Percentiles rank a stretch among this genome's conserved stretches.
Conservation (phyloP, 2,888 invertebrate species). For the Ichneumoninae sp. region DNA sequence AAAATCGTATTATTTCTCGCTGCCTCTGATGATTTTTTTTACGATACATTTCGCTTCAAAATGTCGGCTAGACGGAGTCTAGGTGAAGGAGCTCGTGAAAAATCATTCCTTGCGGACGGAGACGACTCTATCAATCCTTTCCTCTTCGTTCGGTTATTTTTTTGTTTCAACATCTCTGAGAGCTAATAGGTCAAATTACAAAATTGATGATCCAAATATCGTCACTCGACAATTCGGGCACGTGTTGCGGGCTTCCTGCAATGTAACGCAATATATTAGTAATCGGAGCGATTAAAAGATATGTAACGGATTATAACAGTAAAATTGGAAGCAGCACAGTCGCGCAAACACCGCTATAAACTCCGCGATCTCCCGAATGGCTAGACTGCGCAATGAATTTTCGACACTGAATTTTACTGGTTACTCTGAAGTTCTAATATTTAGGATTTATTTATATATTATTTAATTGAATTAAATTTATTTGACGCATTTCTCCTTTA, state of each 20-base stretch:
- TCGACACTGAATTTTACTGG: too few relatives aligned
- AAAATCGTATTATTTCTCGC: conserved; percentile 9
- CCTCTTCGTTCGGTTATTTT: background rate
- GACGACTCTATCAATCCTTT: background rate
- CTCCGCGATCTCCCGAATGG: too few relatives aligned
- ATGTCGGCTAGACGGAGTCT: conserved; percentile 1
- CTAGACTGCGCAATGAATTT: too few relatives aligned
- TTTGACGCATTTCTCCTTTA: too few relatives aligned
- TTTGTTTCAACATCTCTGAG: background rate
- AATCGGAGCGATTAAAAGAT: background rate
- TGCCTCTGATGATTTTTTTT: conserved; percentile 18
- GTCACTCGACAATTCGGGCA: conserved; percentile 70
- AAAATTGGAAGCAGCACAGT: background rate
- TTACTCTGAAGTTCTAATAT: too few relatives aligned
- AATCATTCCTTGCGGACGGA: conserved; percentile 12
- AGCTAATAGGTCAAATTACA: conserved; percentile 34
- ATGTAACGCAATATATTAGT: conserved; percentile 27
- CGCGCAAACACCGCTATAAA: background rate
- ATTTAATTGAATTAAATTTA: too few relatives aligned
- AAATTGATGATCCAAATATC: conserved; percentile 49
- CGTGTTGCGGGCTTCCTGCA: conserved; percentile 65
- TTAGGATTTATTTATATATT: too few relatives aligned
- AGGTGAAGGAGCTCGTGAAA: background rate
- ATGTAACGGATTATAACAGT: background rate
- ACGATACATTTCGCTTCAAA: conserved; percentile 10